Base-by-base conservation (phyloP, 2,888 invertebrate species). In the Orthosia incerta region DNA sequence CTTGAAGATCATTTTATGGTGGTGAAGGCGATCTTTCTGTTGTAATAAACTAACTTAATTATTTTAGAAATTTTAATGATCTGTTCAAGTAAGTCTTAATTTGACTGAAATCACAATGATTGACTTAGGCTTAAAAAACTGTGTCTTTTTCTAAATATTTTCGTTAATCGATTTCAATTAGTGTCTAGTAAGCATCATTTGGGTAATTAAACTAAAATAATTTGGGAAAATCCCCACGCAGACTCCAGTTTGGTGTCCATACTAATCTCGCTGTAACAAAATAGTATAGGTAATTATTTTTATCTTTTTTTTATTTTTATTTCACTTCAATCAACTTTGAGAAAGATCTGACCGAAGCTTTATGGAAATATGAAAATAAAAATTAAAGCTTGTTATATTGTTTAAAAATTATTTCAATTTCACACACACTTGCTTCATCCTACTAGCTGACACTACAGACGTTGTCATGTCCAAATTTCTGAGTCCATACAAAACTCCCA, bases 1-100 rank as follows among this genome's bases (percentile, higher is more conserved):
- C 53, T 56, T 60, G 26, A 63, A 75, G 53, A 59, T 65, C 12
- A 66, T 59, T 76, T 71, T 71, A 62, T 51, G 51, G 50, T 2
- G 18, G 26, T 12, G 45, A 26, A 39, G 45, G 26, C 16, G 18
- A 23, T 13, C 2, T 57, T 48, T 62, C 5, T 62, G 2, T 31
- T 60, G 23, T 67, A 53, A 20, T 50, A 50, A 20, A 51, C 46
- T 18, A 23, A 39, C 18, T 61, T 53, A 57, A 71, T 57, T 71
- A 62, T 51, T 45, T 0, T 23, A 45, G 16, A 20, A 15, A 15
- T n/a, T 50, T 51, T 45, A 60, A 57, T 48, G 31, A 59, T 20
- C 39, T 7, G 18, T 26, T 60, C 23, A 48, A 39, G 23, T 26
- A 15, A 4, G 9, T 20, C 7, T n/a, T n/a, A 56, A 20, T 1